Evolutionary conservation across 2,797 vertebrate species (phyloP).

Genomic region (Helicolenus hilgendorfi): DNA sequence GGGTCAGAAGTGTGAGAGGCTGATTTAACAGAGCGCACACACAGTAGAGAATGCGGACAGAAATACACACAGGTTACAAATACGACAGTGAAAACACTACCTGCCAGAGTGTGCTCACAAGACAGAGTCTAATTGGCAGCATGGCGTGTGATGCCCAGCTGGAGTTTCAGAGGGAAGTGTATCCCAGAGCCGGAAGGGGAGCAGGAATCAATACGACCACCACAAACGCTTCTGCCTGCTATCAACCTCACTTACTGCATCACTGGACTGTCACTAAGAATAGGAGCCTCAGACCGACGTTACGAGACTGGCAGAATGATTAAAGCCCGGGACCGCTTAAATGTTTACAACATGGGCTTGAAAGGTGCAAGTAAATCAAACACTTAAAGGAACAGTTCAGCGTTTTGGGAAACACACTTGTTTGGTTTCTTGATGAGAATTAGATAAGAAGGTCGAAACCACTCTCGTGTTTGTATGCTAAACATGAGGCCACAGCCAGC

Average conservation of each 20-base stretch:
- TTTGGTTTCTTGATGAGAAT: neutral
- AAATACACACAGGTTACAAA: slow-evolving; percentile 28
- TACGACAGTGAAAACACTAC: slow-evolving; percentile 20
- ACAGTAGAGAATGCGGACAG: slow-evolving; percentile 3
- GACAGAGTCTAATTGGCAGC: slow-evolving; percentile 72
- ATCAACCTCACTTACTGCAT: slow-evolving; percentile 67
- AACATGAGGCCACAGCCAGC: neutral
- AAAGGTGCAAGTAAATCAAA: slow-evolving; percentile 15
- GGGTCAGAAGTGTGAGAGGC: neutral
- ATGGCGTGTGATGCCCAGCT: slow-evolving; percentile 63
- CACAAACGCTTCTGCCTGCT: slow-evolving; percentile 45
- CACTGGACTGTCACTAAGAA: slow-evolving; percentile 53
- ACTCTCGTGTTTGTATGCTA: neutral
- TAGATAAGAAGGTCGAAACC: neutral
- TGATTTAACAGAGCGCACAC: slow-evolving; percentile 11
- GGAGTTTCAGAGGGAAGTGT: slow-evolving; percentile 57
- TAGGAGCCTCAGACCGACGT: slow-evolving; percentile 7
- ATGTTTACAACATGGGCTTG: slow-evolving; percentile 13
- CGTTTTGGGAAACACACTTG: neutral
- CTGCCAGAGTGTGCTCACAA: slow-evolving; percentile 36
- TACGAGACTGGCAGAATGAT: slow-evolving; percentile 16
- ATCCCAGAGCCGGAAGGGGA: slow-evolving; percentile 51
- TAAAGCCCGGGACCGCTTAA: slow-evolving; percentile 4
- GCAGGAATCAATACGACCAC: slow-evolving; percentile 73
- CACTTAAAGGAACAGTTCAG: neutral